Percentiles rank a stretch among this genome's conserved stretches.
Conservation (phyloP, 2,888 invertebrate species). For the Harpagoxenus sublaevis region DNA sequence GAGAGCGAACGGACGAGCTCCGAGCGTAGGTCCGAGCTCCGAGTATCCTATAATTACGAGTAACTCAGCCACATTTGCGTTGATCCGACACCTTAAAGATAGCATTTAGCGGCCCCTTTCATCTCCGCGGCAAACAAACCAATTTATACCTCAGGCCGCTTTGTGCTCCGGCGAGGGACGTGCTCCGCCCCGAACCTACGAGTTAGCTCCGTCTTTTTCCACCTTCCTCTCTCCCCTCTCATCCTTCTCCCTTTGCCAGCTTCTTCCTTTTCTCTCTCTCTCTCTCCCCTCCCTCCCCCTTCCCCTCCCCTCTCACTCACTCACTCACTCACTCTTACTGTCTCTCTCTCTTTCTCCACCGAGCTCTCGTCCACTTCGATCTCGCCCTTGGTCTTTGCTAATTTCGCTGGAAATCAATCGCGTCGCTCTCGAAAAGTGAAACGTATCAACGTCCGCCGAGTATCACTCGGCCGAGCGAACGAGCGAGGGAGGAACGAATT, state of each 20-base stretch:
- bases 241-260: too few species aligned
- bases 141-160: conserved; percentile 87
- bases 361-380: conserved; percentile 11
- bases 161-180: conserved; percentile 87
- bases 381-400: conserved; percentile 43
- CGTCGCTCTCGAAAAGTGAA: conserved; percentile 43
- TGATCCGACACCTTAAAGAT: conserved; percentile 87
- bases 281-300: too few species aligned
- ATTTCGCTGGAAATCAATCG: conserved; percentile 51
- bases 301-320: too few species aligned
- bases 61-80: conserved; percentile 87
- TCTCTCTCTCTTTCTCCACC: conserved; percentile 23
- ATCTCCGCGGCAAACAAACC: conserved; percentile 87
- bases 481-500: not conserved
- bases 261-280: not conserved
- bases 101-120: conserved; percentile 87
- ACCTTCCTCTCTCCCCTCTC: conserved; percentile 59
- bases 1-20: conserved; percentile 79
- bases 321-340: conserved; percentile 29
- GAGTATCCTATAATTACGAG: conserved; percentile 86
- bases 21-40: conserved; percentile 79
- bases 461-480: not conserved
- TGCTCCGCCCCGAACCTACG: conserved; percentile 81
- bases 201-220: conserved; percentile 78
- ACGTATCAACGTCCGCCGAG: conserved; percentile 36